These are phyloP conservation scores for Clarias gariepinus DNA, from an alignment of 2,113 vertebrate species.

Conservation along the genomic window DNA sequence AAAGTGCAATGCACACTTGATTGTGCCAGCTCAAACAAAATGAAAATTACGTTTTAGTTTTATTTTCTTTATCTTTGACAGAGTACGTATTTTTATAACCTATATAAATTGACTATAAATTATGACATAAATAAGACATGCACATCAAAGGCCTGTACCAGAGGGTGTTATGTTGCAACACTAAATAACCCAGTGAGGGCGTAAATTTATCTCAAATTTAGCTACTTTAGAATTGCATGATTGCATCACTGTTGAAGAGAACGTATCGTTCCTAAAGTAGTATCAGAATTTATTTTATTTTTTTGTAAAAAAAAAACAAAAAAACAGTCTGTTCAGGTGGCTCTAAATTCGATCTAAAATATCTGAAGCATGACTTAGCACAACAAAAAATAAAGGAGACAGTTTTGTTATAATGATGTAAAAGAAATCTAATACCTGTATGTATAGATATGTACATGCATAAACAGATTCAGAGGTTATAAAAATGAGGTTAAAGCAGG, in stretches of 20 bases:
- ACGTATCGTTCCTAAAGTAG: background rate
- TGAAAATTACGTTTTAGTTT: background rate
- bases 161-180: background rate
- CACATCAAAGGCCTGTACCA: background rate
- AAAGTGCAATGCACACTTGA: background rate
- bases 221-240: background rate
- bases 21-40: too few relatives aligned
- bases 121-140: too few relatives aligned
- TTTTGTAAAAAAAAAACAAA: background rate
- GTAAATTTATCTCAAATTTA: background rate
- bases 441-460: background rate
- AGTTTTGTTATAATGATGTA: background rate
- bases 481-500: background rate
- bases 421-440: background rate
- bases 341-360: slow-evolving; percentile 1
- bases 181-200: background rate
- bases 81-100: background rate
- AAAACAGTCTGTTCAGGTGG: background rate
- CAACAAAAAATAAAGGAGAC: background rate
- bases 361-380: slow-evolving; percentile 11
- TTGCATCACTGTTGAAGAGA: background rate
- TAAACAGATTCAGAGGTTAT: background rate
- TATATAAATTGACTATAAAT: too few relatives aligned
- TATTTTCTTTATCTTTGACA: background rate
- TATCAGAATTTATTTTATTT: background rate